Base-by-base conservation (phyloP, 2,113 vertebrate species). In the Caranx melampygus region DNA sequence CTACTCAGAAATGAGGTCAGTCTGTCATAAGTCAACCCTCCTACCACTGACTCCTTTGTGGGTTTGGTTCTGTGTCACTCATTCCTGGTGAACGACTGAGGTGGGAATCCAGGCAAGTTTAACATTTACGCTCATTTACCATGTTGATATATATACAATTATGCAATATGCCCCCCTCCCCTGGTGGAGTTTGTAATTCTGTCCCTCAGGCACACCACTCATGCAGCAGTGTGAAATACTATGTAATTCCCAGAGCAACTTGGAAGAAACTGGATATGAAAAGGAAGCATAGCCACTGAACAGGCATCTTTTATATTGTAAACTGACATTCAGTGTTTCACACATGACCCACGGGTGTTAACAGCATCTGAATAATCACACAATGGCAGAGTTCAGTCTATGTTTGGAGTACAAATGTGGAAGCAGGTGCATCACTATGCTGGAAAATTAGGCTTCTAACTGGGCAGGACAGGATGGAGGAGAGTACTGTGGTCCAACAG, bases 251-350 rank as follows among this genome's bases (percentile, higher is more conserved):
- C 54, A 61, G 78, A 70, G 79, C 52, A 77, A 75, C 57, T 61
- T 35, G 4, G 55, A 68, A 63, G 86, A 78, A 81, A 88, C 58
- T 64, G 37, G 78, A 89, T 85, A 87, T 82, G 69, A 85, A 88
- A 85, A 77, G 78, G 80, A 87, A 83, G 61, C 71, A 45, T 34
- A 55, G 54, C 68, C 79, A 47, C n/a, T 70, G 18, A 63, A 6
- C 59, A 65, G 49, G 20, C 45, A 57, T 60, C n/a, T 79, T 69
- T 72, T 60, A 71, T 26, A 55, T 26, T 51, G 40, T 40, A 37
- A 78, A 42, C 62, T 72, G 42, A 26, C 34, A 63, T 63, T 75
- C 58, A 26, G 13, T n/a, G 16, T 79, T 81, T 77, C 21, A 75
- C 44, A 70, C 52, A 52, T 57, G 40, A 20, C 0, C 0, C 15